phyloP scores from a whole-genome alignment of 2,888 invertebrate genomes.

The Lasioglossum leucozonium region DNA sequence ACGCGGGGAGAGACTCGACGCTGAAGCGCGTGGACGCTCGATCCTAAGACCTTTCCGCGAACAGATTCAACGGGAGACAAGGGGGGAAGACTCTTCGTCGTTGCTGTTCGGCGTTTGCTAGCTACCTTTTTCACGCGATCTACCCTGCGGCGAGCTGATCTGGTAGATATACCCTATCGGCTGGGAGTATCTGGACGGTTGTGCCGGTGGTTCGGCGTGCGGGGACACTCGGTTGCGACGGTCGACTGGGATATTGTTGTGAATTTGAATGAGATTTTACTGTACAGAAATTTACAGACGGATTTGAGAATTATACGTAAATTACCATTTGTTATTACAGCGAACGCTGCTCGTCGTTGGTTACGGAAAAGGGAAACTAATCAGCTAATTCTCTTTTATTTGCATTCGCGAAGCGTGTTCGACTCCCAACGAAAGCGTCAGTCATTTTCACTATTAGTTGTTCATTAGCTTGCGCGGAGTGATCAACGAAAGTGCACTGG shows the following conservation, averaged over 20 bases:
- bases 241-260: background rate
- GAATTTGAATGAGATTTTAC: background rate
- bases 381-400: background rate
- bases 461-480: slow-evolving; percentile 3
- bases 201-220: background rate
- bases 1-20: too few relatives aligned
- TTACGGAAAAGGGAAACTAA: background rate
- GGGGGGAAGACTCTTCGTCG: background rate
- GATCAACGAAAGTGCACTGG: background rate
- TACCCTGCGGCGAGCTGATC: background rate
- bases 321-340: too few relatives aligned
- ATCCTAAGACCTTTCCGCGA: background rate
- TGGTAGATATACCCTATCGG: background rate
- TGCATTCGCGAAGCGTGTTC: background rate
- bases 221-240: background rate
- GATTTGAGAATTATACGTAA: background rate
- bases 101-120: background rate
- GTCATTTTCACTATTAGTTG: slow-evolving; percentile 12
- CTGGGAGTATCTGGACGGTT: background rate
- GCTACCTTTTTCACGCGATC: background rate
- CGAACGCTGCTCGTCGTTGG: background rate
- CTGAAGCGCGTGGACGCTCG: background rate
- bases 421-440: background rate
- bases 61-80: background rate
- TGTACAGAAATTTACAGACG: too few relatives aligned